phyloP scores from a whole-genome alignment of 2,113 vertebrate species.

The Puffinus mauretanicus region DNA sequence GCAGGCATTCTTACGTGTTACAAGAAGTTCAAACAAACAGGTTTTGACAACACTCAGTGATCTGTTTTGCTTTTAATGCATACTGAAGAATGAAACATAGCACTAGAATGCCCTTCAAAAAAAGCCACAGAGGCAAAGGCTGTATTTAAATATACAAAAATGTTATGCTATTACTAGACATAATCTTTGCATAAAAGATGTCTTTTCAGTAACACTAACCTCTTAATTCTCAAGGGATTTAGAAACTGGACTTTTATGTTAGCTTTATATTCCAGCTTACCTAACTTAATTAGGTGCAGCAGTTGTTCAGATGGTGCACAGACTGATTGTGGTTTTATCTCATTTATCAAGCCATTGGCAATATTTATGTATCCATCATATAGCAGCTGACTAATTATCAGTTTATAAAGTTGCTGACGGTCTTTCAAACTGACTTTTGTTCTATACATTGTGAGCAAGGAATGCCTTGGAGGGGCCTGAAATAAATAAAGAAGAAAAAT shows the following conservation, averaged over 20 bases:
- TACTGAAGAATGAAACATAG: not conserved
- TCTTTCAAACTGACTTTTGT: constrained; percentile 95
- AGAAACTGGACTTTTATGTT: not conserved
- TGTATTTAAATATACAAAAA: not conserved
- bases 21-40: not conserved
- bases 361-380: constrained; percentile 97
- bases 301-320: constrained; percentile 97
- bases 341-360: constrained; percentile 92
- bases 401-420: constrained; percentile 93
- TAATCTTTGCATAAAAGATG: not conserved
- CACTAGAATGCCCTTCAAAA: not conserved
- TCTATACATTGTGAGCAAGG: constrained; percentile 85
- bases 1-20: not conserved
- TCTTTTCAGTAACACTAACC: not conserved
- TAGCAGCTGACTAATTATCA: constrained; percentile 96
- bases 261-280: constrained; percentile 66
- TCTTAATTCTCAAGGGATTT: not conserved
- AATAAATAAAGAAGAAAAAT: constrained; percentile 42
- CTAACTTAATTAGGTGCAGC: constrained; percentile 94
- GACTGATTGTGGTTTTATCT: constrained; percentile 90
- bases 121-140: not conserved
- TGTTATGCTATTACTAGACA: not conserved
- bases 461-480: constrained; percentile 61
- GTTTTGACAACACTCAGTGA: not conserved
- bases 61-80: not conserved